phyloP scores from a whole-genome alignment of 2,888 invertebrate genomes.

The Glyphotaelius pellucidus region DNA sequence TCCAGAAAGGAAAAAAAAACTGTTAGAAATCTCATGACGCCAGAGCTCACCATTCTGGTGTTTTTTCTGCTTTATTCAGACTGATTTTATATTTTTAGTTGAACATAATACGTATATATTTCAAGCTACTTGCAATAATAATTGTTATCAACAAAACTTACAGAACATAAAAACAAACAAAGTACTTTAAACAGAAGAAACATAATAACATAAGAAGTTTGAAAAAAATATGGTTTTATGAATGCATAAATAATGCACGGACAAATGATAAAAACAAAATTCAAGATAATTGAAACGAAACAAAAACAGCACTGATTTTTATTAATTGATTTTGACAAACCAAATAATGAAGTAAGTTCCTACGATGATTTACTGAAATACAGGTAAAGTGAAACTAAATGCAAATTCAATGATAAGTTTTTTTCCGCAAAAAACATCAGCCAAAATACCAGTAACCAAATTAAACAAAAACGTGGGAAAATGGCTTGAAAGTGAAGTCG shows the following conservation, averaged over 20 bases:
- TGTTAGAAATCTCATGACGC: no score
- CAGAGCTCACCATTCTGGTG: no score
- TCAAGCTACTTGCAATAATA: not conserved
- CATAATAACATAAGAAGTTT: not conserved
- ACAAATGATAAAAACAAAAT: not conserved
- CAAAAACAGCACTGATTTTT: not conserved
- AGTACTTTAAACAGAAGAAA: not conserved
- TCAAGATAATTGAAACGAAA: not conserved
- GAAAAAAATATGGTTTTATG: not conserved
- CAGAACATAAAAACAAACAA: not conserved
- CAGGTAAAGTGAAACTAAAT: not conserved
- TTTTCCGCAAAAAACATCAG: not conserved
- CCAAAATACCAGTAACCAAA: constrained; percentile 25
- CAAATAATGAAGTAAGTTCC: not conserved
- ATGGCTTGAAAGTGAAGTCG: not conserved
- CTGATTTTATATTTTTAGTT: no score
- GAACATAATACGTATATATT: no score
- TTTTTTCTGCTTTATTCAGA: no score
- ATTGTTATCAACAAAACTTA: not conserved
- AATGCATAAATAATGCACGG: not conserved
- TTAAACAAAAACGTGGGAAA: constrained; percentile 42
- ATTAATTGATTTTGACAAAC: not conserved
- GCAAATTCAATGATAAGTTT: not conserved
- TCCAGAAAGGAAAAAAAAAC: no score
- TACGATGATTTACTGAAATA: not conserved